A percentile compares a stretch with the other conserved stretches of the same genome.
phyloP scores from a whole-genome alignment of 2,113 vertebrate genomes.

The Malurus cyaneus region DNA sequence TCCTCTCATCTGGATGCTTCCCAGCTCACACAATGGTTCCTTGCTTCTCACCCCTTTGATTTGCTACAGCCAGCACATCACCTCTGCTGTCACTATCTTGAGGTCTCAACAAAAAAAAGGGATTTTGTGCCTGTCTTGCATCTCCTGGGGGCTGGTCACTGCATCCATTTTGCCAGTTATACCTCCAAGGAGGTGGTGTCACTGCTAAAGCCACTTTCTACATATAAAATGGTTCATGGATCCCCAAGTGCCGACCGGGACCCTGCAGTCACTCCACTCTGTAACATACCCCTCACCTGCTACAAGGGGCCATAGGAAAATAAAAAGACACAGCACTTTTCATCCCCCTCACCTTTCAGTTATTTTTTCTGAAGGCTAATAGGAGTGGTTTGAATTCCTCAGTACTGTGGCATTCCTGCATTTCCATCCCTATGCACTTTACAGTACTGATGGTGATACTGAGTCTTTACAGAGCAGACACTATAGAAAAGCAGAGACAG shows the following conservation, averaged over 20 bases:
- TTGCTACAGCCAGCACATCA: not conserved
- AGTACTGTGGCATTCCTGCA: not conserved
- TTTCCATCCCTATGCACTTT: not conserved
- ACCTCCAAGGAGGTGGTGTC: not conserved
- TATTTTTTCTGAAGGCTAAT: not conserved
- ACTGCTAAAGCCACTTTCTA: not conserved
- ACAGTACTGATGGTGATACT: rapidly evolving
- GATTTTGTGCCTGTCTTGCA: not conserved
- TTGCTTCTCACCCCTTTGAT: not conserved
- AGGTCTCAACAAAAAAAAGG: not conserved
- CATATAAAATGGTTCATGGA: not conserved
- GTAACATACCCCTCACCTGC: not conserved
- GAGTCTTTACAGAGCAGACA: not conserved
- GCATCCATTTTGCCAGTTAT: not conserved
- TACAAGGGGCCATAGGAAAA: not conserved
- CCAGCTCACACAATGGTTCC: not conserved
- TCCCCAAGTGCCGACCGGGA: not conserved
- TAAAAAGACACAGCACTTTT: not conserved
- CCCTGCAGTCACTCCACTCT: too few relatives aligned
- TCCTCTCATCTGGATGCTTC: not conserved
- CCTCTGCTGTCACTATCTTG: not conserved
- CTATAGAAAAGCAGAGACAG: not conserved
- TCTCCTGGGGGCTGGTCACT: not conserved
- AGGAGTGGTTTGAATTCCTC: not conserved
- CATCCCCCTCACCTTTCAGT: not conserved